Base-by-base conservation (phyloP, 2,113 vertebrate genomes). In the Anas platyrhynchos region DNA sequence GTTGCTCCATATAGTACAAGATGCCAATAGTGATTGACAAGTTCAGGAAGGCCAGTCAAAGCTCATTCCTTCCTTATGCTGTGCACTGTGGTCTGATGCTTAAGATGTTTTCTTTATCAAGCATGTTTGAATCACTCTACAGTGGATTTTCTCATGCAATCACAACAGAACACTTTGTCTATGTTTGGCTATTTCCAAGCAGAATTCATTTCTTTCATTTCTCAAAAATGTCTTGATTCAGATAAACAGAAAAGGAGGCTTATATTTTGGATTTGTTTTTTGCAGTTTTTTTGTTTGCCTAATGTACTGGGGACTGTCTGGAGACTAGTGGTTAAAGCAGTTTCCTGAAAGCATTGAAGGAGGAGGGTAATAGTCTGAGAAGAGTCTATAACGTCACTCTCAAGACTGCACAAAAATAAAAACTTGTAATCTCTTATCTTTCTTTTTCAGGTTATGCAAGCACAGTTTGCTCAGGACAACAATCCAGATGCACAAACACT, bases 391-490 rank as follows among this genome's bases (percentile, higher is more conserved):
- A 23, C 34, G 22, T 25, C 15, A 13, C 48, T 82, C 34, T 71
- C 0, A 0, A 32, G 62, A 18, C 62, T 17, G 31, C 16, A 15
- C 56, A 25, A 26, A 25, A 26, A 13, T 43, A 68, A 63, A 69
- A 63, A 13, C 4, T 32, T 68, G n/a, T 20, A 5, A 26, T 48
- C 52, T 48, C 18, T 6, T 34, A 2, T 76, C 61, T 88, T 96
- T 63, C 73, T 41, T 92, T 89, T 96, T 66, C 98, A 99, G 99
- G 99, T 99, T 91, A 99, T 99, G 99, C 99, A 99, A 98, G 99
- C 99, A 93, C 99, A 99, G 93, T 99, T 99, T 97, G 99, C 99
- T 97, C 99, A 99, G 98, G 99, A 99, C 98, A 99, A 99, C 97
- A 99, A 99, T 89, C 99, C 99, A 55, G 99, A 99, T 23, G 99